These are phyloP conservation scores for Conops quadrifasciatus DNA, from an alignment of 2,888 invertebrate genomes.

Conservation along the genomic window DNA sequence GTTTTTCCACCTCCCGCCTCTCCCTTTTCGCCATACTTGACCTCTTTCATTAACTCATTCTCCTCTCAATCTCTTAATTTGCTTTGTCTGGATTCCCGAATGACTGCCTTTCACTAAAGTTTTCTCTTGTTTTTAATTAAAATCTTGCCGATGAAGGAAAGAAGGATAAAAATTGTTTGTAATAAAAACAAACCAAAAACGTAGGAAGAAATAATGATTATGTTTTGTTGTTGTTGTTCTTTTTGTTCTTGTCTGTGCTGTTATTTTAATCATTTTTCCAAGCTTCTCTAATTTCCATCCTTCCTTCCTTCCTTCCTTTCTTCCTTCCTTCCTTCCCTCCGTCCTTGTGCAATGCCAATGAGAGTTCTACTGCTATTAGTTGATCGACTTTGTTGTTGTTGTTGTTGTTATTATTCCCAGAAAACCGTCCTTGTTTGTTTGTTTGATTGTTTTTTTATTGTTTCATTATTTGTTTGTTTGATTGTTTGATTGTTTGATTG, in stretches of 20 bases:
- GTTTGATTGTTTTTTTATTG: no score
- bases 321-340: no score
- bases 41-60: neutral
- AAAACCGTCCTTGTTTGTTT: no score
- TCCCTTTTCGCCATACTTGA: neutral
- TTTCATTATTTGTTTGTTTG: no score
- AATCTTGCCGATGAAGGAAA: constrained; percentile 5
- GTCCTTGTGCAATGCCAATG: no score
- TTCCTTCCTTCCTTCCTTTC: no score
- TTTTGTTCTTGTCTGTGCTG: neutral
- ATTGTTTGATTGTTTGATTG: no score
- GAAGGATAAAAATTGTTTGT: neutral
- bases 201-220: constrained; percentile 15
- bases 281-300: no score
- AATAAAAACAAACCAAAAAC: constrained; percentile 19
- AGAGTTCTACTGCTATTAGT: neutral
- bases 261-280: no score
- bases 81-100: constrained; percentile 2
- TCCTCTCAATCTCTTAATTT: neutral
- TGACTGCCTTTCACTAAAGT: neutral
- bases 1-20: neutral
- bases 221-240: constrained; percentile 34
- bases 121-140: constrained; percentile 21
- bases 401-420: neutral
- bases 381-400: constrained; percentile 5